phyloP scores from a whole-genome alignment of 2,797 vertebrate genomes.

The Mus minutoides region DNA sequence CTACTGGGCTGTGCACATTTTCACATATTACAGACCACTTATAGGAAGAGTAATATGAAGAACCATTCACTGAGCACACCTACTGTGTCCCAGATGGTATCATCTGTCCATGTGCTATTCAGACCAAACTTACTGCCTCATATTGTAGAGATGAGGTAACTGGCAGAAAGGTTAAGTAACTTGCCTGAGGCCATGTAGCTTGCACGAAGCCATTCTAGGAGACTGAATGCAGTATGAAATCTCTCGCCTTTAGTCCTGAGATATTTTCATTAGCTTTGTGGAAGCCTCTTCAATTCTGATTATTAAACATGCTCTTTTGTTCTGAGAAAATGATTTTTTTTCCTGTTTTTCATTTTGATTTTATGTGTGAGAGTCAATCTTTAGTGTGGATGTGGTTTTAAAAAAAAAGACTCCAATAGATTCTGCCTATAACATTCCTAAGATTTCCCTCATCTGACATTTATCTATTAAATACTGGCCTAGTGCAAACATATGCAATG shows the following conservation, averaged over 20 bases:
- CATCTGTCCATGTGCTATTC: not conserved
- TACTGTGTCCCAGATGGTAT: not conserved
- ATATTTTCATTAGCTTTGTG: conserved; percentile 43
- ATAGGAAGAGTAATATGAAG: not conserved
- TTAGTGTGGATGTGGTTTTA: conserved; percentile 5
- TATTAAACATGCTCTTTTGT: conserved; percentile 50
- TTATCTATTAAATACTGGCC: conserved; percentile 55
- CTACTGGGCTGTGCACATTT: not conserved
- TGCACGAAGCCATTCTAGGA: conserved; percentile 35
- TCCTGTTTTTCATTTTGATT: conserved; percentile 68
- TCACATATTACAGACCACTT: conserved; percentile 22
- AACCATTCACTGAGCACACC: not conserved
- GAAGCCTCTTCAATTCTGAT: conserved; percentile 35
- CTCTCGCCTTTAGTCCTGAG: conserved; percentile 24
- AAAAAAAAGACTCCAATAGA: conserved; percentile 26
- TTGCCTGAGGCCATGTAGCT: not conserved
- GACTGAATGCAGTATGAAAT: conserved; percentile 22
- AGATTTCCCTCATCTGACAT: conserved; percentile 14
- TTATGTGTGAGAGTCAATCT: conserved; percentile 50
- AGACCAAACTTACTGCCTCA: not conserved
- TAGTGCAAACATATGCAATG: conserved; percentile 49
- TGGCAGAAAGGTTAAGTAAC: conserved; percentile 46
- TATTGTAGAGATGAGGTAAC: conserved; percentile 35
- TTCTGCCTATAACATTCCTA: conserved; percentile 14
- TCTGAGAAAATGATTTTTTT: conserved; percentile 54